Evolutionary conservation across 2,797 vertebrate species (phyloP), one percentile per base, ranked within the genome.

Genomic region (Gymnoscopelus microlampas): DNA sequence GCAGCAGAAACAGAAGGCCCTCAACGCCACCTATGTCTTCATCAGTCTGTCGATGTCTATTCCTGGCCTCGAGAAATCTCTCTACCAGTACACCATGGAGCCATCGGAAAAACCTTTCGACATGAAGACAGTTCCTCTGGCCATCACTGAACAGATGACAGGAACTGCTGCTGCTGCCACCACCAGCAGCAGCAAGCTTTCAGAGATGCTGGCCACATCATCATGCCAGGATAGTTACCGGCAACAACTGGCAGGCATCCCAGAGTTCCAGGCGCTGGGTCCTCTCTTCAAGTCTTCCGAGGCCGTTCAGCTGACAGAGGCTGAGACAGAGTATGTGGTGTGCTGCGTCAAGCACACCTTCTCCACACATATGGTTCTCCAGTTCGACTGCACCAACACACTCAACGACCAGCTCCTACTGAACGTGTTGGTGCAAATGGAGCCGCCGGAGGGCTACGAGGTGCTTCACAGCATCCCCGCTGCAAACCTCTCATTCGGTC

Each of bases 381-480:
- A 99, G 96, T 99, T 99, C 61, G 97, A 99, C 79, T 99, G 98
- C 85, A 99, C 97, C 0, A 99, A 99, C 89, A 99, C 97, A 0
- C 91, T 99, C 15, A 98, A 98, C 0, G 97, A 99, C 88, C 98
- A 98, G 90, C 93, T 98, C 0, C 85, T 99, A 56, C 96, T 98
- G 86, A 96, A 95, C 80, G 96, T 98, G 29, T 82, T 94, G 0
- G 97, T 99, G 61, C 97, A 98, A 88, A 93, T 99, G 96, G 98
- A 99, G 81, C 97, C 97, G 0, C 95, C 97, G 0, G 98, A 99
- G 0, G 70, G 94, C 0, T 96, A 95, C 0, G 95, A 97, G 44
- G 96, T 99, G 8, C 80, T 96, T 0, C 93, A 95, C 49, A 96
- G 93, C 76, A 65, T 97, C 70, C 95, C 96, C 0, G 96, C 94